phyloP scores from a whole-genome alignment of 2,797 vertebrate genomes.

The Pseudomugil gertrudae region DNA sequence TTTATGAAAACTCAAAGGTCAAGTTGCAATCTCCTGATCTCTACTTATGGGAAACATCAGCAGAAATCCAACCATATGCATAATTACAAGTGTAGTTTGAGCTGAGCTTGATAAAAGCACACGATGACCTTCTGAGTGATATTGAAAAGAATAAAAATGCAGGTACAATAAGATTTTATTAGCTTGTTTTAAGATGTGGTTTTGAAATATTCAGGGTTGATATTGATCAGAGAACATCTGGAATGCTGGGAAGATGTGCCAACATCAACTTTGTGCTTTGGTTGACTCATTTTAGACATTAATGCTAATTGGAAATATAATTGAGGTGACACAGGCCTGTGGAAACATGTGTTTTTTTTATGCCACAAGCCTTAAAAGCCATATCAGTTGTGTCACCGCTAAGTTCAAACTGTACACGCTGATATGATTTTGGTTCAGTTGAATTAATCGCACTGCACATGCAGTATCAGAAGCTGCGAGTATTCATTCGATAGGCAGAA shows the following conservation, averaged over 20 bases:
- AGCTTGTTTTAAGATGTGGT: background rate
- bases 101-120: slow-evolving; percentile 1
- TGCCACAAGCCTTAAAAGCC: background rate
- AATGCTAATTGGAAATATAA: background rate
- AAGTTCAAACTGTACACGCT: background rate
- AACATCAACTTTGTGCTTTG: too few relatives aligned
- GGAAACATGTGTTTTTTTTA: slow-evolving; percentile 5
- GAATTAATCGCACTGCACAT: slow-evolving; percentile 6
- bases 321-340: background rate
- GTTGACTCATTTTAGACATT: background rate
- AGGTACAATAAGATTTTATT: background rate
- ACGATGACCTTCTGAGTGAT: slow-evolving; percentile 14
- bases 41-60: background rate
- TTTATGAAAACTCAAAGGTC: slow-evolving; percentile 4
- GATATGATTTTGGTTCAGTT: slow-evolving; percentile 7
- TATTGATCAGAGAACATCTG: background rate
- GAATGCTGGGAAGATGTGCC: background rate
- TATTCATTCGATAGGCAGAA: slow-evolving; percentile 13
- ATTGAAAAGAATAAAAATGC: background rate
- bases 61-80: background rate
- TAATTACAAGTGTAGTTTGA: slow-evolving; percentile 5
- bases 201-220: background rate
- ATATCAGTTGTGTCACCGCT: background rate
- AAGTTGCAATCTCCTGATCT: background rate
- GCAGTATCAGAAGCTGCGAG: slow-evolving; percentile 5